Evolutionary conservation across 2,113 vertebrate genomes (phyloP), one percentile per base, ranked within the genome.

Genomic region (Psophia crepitans): DNA sequence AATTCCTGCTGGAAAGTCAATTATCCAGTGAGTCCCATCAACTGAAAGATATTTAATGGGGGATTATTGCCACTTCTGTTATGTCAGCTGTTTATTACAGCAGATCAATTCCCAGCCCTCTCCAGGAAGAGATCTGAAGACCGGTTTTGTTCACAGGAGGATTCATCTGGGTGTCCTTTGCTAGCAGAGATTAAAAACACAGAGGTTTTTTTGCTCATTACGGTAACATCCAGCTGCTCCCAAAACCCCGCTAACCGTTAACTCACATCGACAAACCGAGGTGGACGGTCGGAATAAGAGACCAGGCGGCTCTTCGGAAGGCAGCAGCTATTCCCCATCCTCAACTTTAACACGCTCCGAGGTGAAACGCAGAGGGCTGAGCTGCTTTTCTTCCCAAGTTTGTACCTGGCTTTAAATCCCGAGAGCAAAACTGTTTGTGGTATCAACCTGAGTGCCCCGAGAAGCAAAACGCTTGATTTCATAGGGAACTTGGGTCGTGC

Each of bases 1-100:
- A 98, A 98, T 98, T 98, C 96, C 97, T 97, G 96, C 97, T 97
- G 98, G 95, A 97, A 98, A 98, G 98, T 97, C 97, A 98, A 98
- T 98, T 98, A 98, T 37, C 94, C 93, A 9, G 35, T 21, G 95
- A 98, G 97, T 73, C 94, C 96, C 94, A 96, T 88, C 65, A 65
- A 91, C 89, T 88, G 97, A 94, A 95, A 96, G 98, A 93, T 91
- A 80, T 97, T 98, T 97, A 97, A 97, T 93, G 96, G 97, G 93
- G 95, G 97, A 98, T 98, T 98, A 97, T 28, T 96, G 97, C 91
- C 30, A 90, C 97, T 98, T 90, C 95, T 98, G 97, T 97, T 93
- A 82, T 96, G 97, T 97, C 98, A 98, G 98, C 98, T 98, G 97
- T 93, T 97, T 96, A 96, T 87, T 41, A 70, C 48, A 63, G 93